Conservation (phyloP, 2,888 invertebrate species). For the Terebella lapidaria region DNA sequence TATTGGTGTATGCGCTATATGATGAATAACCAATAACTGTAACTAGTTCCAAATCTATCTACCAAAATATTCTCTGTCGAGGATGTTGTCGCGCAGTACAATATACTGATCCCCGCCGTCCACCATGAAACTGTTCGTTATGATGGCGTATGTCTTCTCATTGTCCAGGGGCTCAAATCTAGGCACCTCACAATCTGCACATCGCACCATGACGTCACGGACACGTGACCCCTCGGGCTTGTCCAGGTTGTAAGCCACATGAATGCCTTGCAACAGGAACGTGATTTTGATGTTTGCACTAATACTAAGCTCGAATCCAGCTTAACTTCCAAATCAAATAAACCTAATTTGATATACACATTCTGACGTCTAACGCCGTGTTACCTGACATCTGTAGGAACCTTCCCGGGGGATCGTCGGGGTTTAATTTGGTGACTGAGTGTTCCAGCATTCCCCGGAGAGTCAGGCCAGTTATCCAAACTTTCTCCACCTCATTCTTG, state of each 20-base stretch:
- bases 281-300: too few relatives aligned
- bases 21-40: too few relatives aligned
- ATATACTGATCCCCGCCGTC: not conserved
- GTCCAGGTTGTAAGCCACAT: not conserved
- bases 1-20: too few relatives aligned
- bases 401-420: not conserved
- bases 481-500: not conserved
- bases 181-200: not conserved
- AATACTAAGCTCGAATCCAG: too few relatives aligned
- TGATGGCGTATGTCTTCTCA: not conserved
- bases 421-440: not conserved
- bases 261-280: not conserved
- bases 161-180: not conserved
- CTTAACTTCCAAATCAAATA: too few relatives aligned
- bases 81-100: not conserved
- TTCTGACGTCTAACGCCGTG: not conserved
- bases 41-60: too few relatives aligned
- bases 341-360: too few relatives aligned
- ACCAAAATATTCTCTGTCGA: too few relatives aligned
- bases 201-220: not conserved
- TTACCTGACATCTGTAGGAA: conserved; percentile 1
- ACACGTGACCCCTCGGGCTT: not conserved
- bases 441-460: not conserved
- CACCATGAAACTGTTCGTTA: not conserved
- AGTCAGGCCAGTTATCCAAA: not conserved